These are phyloP conservation scores for Pristionchus exspectatus DNA, from an alignment of 2,888 invertebrate species.

Conservation along the genomic window DNA sequence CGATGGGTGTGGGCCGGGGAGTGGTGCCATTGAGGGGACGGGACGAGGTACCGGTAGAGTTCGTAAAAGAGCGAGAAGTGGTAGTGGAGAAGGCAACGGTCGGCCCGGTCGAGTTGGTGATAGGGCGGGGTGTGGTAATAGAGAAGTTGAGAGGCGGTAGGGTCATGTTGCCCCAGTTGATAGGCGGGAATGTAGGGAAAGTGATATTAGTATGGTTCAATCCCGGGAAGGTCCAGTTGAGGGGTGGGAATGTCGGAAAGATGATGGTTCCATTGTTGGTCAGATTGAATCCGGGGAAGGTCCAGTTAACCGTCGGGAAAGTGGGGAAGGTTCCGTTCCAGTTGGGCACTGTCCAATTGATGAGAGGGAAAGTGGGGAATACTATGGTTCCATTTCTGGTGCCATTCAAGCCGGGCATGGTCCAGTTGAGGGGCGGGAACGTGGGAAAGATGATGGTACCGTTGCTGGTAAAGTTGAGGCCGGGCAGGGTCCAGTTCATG, in stretches of 20 bases:
- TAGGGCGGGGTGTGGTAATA: background rate
- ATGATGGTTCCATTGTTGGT: background rate
- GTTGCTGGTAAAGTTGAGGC: background rate
- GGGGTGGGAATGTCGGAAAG: background rate
- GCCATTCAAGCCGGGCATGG: background rate
- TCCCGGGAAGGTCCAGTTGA: background rate
- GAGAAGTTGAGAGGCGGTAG: background rate
- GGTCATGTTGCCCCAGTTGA: conserved; percentile 12
- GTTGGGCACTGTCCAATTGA: background rate
- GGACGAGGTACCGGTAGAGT: background rate
- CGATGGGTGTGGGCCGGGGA: background rate
- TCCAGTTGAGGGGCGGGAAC: background rate
- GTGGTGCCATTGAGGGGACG: background rate
- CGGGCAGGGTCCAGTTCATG: background rate
- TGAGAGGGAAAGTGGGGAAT: background rate
- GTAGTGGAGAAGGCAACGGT: background rate
- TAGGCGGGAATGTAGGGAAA: background rate
- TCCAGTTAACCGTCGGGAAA: background rate
- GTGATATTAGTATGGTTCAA: background rate
- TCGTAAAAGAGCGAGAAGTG: background rate
- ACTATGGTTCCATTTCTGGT: background rate
- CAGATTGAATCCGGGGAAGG: background rate
- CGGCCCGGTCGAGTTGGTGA: background rate
- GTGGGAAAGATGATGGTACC: conserved; percentile 6
- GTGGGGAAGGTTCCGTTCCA: conserved; percentile 1